Evolutionary conservation across 1,140 invertebrate species (phyloP).

Genomic region (Condylostylus longicornis): DNA sequence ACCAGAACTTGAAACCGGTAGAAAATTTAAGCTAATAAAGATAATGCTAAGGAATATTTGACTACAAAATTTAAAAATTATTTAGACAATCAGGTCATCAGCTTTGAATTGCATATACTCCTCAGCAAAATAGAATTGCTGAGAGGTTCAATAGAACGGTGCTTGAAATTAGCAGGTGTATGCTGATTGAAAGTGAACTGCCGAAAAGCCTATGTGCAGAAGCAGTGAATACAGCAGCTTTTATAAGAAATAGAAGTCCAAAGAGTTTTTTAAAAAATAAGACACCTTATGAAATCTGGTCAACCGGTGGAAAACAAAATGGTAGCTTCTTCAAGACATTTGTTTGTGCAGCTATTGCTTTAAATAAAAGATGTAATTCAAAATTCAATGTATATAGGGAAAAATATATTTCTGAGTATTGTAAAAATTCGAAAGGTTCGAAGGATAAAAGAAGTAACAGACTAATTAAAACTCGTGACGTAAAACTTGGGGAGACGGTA

Average conservation of each 20-base stretch:
- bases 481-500: conserved; percentile 14
- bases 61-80: too few relatives aligned
- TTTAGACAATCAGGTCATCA: too few relatives aligned
- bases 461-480: conserved; percentile 10
- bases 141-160: conserved; percentile 15
- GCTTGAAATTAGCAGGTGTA: conserved; percentile 8
- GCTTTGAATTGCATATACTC: too few relatives aligned
- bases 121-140: conserved; percentile 30
- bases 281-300: conserved; percentile 3
- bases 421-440: conserved; percentile 16
- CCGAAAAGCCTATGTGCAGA: conserved; percentile 33
- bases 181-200: conserved; percentile 17
- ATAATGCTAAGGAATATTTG: conserved; percentile 29
- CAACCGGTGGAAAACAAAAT: conserved; percentile 14
- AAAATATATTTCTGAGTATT: conserved; percentile 20
- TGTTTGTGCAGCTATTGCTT: conserved; percentile 17
- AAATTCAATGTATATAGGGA: conserved; percentile 12
- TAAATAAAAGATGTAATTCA: conserved; percentile 19
- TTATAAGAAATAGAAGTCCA: conserved; percentile 2
- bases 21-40: conserved; percentile 16
- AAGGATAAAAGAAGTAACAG: too few relatives aligned
- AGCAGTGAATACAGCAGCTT: conserved; percentile 22
- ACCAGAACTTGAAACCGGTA: conserved; percentile 13
- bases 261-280: neutral
- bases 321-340: conserved; percentile 19